Base-by-base conservation (phyloP, 1,140 invertebrate genomes). In the Pseudomyrmex flavicornis region DNA sequence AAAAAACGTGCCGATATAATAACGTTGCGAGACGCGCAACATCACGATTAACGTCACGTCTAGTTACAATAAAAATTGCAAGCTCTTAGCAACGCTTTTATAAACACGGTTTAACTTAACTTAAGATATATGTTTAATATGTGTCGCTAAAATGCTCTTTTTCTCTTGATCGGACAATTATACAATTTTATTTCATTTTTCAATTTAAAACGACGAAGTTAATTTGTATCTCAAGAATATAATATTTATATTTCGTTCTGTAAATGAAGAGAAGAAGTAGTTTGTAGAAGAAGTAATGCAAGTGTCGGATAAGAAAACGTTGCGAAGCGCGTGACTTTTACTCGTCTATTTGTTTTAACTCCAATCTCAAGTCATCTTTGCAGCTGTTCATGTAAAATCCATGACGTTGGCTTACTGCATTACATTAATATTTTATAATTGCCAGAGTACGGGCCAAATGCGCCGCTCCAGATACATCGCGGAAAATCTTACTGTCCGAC, bases 351-450 rank as follows among this genome's bases (percentile, higher is more conserved):
- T 52, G 56, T 59, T 59, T 20, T 56, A 12, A 46, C 13, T 77
- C 1, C 56, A 35, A 52, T 4, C 17, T 69, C 74, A 72, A 84
- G 50, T 13, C 50, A 50, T 13, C 44, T 74, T 79, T 13, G 48
- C 22, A 48, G 62, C 82, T 26, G 79, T 58, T 73, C 70, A 68
- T 69, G 54, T 66, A 85, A 83, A 82, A 75, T 82, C 69, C 61
- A 66, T 26, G 66, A 72, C 9, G 26, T 61, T 66, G 59, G 17
- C 66, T 17, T 58, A 13, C 69, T 73, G 58, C 61, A 68, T 46
- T 56, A 22, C 54, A 72, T 85, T 77, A 85, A 59, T 74, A 58
- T 82, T 85, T 58, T 73, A 85, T 61, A 15, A 15, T 56, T 74
- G 50, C 52, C 46, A 44, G 46, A 77, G 62, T 70, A 26, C 8